These are phyloP conservation scores for Carabus problematicus DNA, from an alignment of 2,888 invertebrate species.

Conservation along the genomic window DNA sequence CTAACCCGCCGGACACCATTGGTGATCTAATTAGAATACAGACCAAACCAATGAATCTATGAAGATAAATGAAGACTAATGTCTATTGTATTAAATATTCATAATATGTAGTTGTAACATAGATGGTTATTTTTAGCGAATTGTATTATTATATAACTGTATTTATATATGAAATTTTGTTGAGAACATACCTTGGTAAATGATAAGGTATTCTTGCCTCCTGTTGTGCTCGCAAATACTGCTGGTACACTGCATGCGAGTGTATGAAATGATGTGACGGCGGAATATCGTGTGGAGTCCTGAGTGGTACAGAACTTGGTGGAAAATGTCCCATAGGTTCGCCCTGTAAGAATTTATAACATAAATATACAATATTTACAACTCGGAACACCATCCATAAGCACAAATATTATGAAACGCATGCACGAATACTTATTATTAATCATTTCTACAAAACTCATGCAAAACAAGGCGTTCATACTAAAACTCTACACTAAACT, in stretches of 20 bases:
- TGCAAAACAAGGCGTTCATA: neutral
- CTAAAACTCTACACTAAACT: too few relatives aligned
- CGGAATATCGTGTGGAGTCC: constrained; percentile 57
- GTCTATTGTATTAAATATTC: too few relatives aligned
- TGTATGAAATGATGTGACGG: constrained; percentile 63
- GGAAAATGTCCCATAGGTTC: constrained; percentile 64
- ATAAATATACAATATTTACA: too few relatives aligned
- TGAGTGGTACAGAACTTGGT: constrained; percentile 56
- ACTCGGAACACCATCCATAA: too few relatives aligned
- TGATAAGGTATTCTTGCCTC: constrained; percentile 52
- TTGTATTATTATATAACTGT: too few relatives aligned
- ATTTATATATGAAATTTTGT: neutral
- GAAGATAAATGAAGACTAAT: too few relatives aligned
- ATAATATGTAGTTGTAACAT: neutral
- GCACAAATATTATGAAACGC: too few relatives aligned
- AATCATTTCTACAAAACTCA: too few relatives aligned
- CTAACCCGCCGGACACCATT: constrained; percentile 67
- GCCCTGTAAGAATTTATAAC: constrained; percentile 59
- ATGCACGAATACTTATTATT: too few relatives aligned
- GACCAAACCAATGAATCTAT: constrained; percentile 9
- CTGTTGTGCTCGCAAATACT: constrained; percentile 64
- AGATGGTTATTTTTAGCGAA: constrained; percentile 24
- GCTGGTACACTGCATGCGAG: constrained; percentile 63
- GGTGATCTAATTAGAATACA: constrained; percentile 54
- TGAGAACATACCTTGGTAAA: constrained; percentile 53